phyloP scores from a whole-genome alignment of 2,888 invertebrate species.

The Netelia virgata region DNA sequence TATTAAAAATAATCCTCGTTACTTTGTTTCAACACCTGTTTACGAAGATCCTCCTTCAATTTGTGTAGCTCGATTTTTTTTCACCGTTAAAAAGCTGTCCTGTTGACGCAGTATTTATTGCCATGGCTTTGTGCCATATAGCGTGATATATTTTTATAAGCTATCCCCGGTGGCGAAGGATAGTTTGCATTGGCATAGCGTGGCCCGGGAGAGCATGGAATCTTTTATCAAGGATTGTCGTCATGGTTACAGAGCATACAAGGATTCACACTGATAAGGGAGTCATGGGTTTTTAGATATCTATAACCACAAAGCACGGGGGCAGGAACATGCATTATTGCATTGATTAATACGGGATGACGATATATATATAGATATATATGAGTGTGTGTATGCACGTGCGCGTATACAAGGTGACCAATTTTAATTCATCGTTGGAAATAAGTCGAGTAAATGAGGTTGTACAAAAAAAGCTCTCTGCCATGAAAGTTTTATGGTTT shows the following conservation, averaged over 20 bases:
- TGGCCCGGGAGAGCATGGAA: conserved; percentile 47
- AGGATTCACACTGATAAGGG: conserved; percentile 79
- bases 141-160: conserved; percentile 49
- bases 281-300: conserved; percentile 61
- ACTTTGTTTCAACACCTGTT: neutral
- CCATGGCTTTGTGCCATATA: conserved; percentile 6
- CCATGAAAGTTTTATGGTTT: no score
- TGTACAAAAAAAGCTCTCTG: no score
- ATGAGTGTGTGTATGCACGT: neutral
- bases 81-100: conserved; percentile 23
- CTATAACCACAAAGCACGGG: conserved; percentile 52
- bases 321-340: conserved; percentile 57
- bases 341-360: conserved; percentile 65
- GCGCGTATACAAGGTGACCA: neutral
- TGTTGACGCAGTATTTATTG: conserved; percentile 52
- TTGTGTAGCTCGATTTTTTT: conserved; percentile 15
- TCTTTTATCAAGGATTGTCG: conserved; percentile 80
- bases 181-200: conserved; percentile 67
- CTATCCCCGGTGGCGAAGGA: conserved; percentile 63
- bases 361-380: neutral
- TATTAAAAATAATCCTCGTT: neutral
- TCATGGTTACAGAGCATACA: conserved; percentile 81
- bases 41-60: neutral
- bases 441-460: no score
- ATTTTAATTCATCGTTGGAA: no score